Percentiles rank a stretch among this genome's conserved stretches.
Evolutionary conservation across 2,888 invertebrate species (phyloP).

Genomic region (Urechis unicinctus): DNA sequence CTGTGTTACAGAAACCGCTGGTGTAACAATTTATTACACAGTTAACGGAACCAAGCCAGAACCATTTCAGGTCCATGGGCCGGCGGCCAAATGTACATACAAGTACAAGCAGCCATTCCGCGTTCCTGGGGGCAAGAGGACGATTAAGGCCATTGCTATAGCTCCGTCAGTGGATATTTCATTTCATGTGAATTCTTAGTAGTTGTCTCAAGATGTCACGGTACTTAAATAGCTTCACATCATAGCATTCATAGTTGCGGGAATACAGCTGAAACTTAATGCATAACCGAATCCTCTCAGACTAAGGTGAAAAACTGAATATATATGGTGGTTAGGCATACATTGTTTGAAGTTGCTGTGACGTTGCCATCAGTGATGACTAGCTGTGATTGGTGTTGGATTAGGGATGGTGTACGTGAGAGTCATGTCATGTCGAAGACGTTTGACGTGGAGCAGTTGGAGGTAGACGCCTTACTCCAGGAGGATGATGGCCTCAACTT

Average conservation of each 20-base stretch:
- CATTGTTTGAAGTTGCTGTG: too few species aligned
- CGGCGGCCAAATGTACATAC: slow-evolving; percentile 38
- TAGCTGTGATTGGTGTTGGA: neutral
- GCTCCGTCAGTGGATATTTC: slow-evolving; percentile 31
- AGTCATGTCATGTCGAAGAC: slow-evolving; percentile 47
- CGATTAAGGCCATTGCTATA: slow-evolving; percentile 47
- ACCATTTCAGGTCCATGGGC: slow-evolving; percentile 40
- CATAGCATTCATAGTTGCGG: too few species aligned
- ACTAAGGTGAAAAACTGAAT: too few species aligned
- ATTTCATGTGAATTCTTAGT: neutral
- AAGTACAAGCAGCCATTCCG: slow-evolving; percentile 47
- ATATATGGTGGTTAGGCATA: too few species aligned
- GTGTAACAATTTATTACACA: slow-evolving; percentile 47
- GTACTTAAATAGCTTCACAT: too few species aligned
- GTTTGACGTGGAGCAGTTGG: slow-evolving; percentile 47
- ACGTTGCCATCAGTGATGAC: too few species aligned
- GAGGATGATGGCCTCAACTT: slow-evolving; percentile 44
- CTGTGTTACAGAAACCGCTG: slow-evolving; percentile 45
- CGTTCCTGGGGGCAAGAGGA: slow-evolving; percentile 46
- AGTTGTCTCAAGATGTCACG: too few species aligned
- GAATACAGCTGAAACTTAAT: too few species aligned
- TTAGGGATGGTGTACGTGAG: slow-evolving; percentile 46
- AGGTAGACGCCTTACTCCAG: slow-evolving; percentile 22
- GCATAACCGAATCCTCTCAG: too few species aligned
- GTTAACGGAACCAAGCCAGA: slow-evolving; percentile 50